Evolutionary conservation across 2,113 vertebrate genomes (phyloP).

Genomic region (Tupaia chinensis): DNA sequence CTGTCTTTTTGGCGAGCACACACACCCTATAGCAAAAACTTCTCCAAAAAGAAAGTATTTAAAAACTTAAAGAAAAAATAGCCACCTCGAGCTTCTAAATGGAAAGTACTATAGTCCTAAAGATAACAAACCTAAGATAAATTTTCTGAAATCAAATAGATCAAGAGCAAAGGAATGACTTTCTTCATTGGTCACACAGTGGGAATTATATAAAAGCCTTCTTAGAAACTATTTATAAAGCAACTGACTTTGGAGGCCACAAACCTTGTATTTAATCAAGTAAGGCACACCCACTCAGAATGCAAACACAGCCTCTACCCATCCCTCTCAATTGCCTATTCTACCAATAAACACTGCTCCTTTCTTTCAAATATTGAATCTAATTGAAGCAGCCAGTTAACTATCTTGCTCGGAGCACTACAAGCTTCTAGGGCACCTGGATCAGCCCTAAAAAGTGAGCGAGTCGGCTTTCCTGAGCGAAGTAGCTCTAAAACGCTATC

Average conservation of each 20-base stretch:
- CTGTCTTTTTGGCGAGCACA: too few relatives aligned
- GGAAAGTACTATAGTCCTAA: not conserved
- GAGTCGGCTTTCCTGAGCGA: conserved; percentile 14
- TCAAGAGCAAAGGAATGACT: conserved; percentile 30
- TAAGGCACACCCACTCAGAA: conserved; percentile 63
- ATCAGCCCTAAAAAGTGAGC: not conserved
- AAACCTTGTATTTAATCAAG: conserved; percentile 68
- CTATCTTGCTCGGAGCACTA: conserved; percentile 40
- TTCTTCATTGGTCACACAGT: conserved; percentile 51
- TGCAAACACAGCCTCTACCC: conserved; percentile 67
- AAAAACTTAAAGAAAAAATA: conserved; percentile 41
- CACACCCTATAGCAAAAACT: too few relatives aligned
- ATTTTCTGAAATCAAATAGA: conserved; percentile 56
- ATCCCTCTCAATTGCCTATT: conserved; percentile 66
- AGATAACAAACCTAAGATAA: not conserved
- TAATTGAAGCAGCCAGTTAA: conserved; percentile 70
- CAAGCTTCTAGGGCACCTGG: conserved; percentile 32
- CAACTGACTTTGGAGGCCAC: conserved; percentile 63
- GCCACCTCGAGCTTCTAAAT: not conserved
- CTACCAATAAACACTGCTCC: conserved; percentile 78
- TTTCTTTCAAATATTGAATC: conserved; percentile 71
- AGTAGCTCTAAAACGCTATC: conserved; percentile 28
- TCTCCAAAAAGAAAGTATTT: conserved; percentile 22
- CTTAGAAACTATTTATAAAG: conserved; percentile 65
- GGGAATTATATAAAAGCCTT: conserved; percentile 33